Conservation (phyloP, 64 coral and sea anemone species). For the Dendronephthya gigantea region DNA sequence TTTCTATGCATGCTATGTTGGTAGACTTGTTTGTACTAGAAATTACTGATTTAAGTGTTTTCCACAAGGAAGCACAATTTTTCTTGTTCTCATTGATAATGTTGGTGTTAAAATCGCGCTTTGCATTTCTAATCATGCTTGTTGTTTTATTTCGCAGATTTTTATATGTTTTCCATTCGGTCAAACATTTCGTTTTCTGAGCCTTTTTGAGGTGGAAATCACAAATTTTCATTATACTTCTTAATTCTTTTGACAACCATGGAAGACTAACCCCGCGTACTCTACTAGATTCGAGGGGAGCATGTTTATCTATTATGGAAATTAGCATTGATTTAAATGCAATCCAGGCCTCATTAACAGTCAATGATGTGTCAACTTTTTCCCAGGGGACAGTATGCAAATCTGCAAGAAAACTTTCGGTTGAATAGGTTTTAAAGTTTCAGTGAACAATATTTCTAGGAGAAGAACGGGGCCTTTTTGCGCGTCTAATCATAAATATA, state of each 20-base stretch:
- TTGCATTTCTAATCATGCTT: slow-evolving; percentile 32
- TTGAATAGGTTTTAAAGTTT: slow-evolving; percentile 34
- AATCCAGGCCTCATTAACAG: slow-evolving; percentile 19
- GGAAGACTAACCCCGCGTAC: slow-evolving; percentile 16
- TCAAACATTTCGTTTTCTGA: slow-evolving; percentile 18
- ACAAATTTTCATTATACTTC: slow-evolving; percentile 24
- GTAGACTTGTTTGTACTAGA: background rate
- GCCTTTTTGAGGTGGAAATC: slow-evolving; percentile 33
- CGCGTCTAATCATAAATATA: slow-evolving; percentile 23
- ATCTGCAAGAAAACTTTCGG: slow-evolving; percentile 28
- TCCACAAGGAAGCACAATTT: slow-evolving; percentile 31
- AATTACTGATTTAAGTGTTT: slow-evolving; percentile 19
- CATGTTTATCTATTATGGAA: slow-evolving; percentile 21
- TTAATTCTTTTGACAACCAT: slow-evolving; percentile 20
- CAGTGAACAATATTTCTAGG: slow-evolving; percentile 19
- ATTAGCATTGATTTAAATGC: slow-evolving; percentile 28
- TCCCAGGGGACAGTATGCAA: slow-evolving; percentile 36
- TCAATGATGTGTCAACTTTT: slow-evolving; percentile 27
- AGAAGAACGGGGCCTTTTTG: slow-evolving; percentile 7
- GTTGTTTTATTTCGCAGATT: slow-evolving; percentile 32
- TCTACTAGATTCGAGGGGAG: slow-evolving; percentile 23
- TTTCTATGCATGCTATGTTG: too few species aligned
- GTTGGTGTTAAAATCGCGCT: slow-evolving; percentile 24
- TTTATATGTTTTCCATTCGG: slow-evolving; percentile 27
- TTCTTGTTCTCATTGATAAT: slow-evolving; percentile 40